Evolutionary conservation across 1,140 invertebrate genomes (phyloP).

Genomic region (Philaenus spumarius): DNA sequence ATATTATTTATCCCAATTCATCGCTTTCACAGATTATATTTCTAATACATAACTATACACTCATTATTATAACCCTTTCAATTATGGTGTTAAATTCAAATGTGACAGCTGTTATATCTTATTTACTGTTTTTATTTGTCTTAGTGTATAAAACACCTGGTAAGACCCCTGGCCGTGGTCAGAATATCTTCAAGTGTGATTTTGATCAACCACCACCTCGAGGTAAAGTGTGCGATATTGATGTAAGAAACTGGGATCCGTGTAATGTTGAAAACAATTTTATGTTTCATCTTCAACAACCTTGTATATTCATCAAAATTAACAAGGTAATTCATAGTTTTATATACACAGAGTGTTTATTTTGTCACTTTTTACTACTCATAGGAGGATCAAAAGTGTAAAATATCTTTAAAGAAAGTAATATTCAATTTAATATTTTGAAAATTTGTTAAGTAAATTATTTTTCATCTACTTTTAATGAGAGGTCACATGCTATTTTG

Average conservation of each 20-base stretch:
- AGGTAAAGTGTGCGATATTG: slow-evolving; percentile 65
- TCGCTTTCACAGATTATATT: background rate
- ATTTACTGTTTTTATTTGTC: no score
- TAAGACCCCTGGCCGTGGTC: slow-evolving; percentile 52
- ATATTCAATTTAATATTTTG: slow-evolving; percentile 36
- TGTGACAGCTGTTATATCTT: no score
- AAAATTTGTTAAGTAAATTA: slow-evolving; percentile 31
- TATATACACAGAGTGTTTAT: background rate
- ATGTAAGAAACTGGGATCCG: slow-evolving; percentile 53
- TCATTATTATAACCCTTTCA: no score
- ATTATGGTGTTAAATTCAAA: no score
- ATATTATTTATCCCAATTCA: slow-evolving; percentile 1
- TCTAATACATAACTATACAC: no score
- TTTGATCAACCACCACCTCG: slow-evolving; percentile 52
- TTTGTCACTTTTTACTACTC: background rate
- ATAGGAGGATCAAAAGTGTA: background rate
- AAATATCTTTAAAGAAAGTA: background rate
- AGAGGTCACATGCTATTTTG: background rate
- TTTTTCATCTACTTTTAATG: background rate
- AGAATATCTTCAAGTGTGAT: slow-evolving; percentile 60
- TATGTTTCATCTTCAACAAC: slow-evolving; percentile 54
- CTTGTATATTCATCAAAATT: slow-evolving; percentile 49
- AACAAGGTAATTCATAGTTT: slow-evolving; percentile 41
- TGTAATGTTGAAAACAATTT: slow-evolving; percentile 64
- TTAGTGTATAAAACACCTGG: slow-evolving; percentile 63